phyloP scores from a whole-genome alignment of 2,888 invertebrate genomes.

The Drosophila quinaria region DNA sequence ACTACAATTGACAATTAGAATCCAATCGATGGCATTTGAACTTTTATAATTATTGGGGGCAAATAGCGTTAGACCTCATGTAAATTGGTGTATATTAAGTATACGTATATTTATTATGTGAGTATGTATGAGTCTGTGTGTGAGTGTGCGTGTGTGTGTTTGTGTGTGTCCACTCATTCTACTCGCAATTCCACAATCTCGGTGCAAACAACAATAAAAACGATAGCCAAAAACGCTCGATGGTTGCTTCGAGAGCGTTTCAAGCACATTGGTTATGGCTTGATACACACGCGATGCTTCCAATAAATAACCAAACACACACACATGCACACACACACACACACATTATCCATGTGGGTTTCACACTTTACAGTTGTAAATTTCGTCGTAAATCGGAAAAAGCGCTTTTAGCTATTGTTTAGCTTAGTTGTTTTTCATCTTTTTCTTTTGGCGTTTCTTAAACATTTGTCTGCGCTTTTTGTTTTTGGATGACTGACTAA shows the following conservation, averaged over 20 bases:
- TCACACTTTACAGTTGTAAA: constrained; percentile 46
- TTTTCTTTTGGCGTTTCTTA: background rate
- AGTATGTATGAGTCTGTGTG: background rate
- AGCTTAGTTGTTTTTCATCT: background rate
- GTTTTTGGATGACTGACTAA: constrained; percentile 5
- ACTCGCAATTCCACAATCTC: constrained; percentile 18
- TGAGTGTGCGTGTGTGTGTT: background rate
- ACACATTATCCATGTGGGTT: constrained; percentile 12
- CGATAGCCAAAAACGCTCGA: constrained; percentile 13
- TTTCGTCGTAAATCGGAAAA: constrained; percentile 2
- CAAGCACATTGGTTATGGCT: constrained; percentile 47
- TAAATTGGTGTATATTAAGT: constrained; percentile 38
- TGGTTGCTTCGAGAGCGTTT: constrained; percentile 23
- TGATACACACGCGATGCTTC: constrained; percentile 40
- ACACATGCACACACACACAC: constrained; percentile 1
- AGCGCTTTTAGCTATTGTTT: constrained; percentile 12
- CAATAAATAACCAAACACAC: constrained; percentile 23
- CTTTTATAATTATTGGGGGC: constrained; percentile 51
- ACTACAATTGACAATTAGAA: constrained; percentile 39
- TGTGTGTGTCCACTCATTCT: constrained; percentile 3
- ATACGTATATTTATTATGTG: constrained; percentile 1
- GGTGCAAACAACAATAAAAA: constrained; percentile 48
- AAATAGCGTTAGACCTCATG: constrained; percentile 30
- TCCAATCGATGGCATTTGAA: constrained; percentile 68
- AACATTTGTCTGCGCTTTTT: constrained; percentile 4